Evolutionary conservation across 2,888 invertebrate species (phyloP), one percentile per base, ranked within the genome.

Genomic region (Oxytorus armatus): DNA sequence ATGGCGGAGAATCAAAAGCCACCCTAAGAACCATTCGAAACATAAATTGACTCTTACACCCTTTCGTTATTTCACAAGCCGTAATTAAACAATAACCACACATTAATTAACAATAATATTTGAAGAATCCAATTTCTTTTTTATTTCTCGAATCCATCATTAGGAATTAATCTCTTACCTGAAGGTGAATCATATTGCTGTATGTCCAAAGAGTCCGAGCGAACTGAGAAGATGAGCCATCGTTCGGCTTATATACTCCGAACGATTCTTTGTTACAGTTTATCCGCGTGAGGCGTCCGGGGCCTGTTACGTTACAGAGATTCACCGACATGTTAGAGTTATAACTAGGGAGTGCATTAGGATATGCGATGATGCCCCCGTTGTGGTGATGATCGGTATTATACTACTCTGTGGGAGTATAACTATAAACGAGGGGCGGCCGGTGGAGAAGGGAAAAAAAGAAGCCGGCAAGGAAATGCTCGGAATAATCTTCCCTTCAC

Each of bases 261-360:
- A 73, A 82, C 77, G 87, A 88, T 89, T 89, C 90, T 89, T 90
- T 90, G 90, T 90, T 91, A 90, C 90, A 89, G 85, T 89, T 90
- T 89, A 88, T 82, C 86, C 85, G 85, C 65, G 61, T 69, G 77
- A 66, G n/a, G 44, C 55, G 74, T 47, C 55, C 84, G 65, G n/a
- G n/a, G 83, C 81, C 83, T 83, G 82, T 86, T 86, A 83, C 85
- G 85, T 85, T 82, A 70, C 59, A 70, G n/a, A 70, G 16, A 59
- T 57, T 29, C 78, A 84, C 81, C 84, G 33, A 75, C 39, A 47
- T 86, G 86, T 85, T 84, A 82, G 76, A 77, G 63, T 68, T 69
- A 49, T 59, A 73, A 73, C 73, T 33, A 59, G 76, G 68, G 65
- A 74, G 82, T 78, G 83, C 84, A 86, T 87, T 87, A 87, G 86